Conservation (phyloP, 2,888 invertebrate genomes). For the Argyra leucocephala region DNA sequence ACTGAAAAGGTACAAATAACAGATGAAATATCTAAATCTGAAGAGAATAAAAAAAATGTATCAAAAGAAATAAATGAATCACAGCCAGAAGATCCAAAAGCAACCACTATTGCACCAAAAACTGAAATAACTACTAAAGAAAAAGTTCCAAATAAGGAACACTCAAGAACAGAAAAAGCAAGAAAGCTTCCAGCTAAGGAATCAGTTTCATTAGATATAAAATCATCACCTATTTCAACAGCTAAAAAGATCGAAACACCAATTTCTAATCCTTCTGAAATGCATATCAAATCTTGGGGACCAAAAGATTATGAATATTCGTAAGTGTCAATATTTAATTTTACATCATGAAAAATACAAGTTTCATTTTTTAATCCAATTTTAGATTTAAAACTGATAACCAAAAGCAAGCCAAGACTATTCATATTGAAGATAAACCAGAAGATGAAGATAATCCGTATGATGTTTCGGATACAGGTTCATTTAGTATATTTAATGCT, state of each 20-base stretch:
- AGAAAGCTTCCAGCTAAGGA: background rate
- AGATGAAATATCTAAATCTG: background rate
- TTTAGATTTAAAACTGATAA: background rate
- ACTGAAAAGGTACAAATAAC: background rate
- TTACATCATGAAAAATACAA: background rate
- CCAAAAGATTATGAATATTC: background rate
- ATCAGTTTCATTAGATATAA: background rate
- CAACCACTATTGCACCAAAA: no score
- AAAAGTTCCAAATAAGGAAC: background rate
- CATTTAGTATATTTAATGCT: background rate
- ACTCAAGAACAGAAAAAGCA: background rate
- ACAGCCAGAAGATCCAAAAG: no score
- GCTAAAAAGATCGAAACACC: background rate
- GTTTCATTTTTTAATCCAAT: background rate
- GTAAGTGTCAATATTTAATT: background rate
- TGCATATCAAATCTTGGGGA: background rate
- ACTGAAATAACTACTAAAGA: no score
- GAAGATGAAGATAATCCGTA: background rate
- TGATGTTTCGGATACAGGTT: background rate
- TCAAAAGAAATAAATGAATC: no score
- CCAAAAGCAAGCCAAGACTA: background rate
- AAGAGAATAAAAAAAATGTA: background rate
- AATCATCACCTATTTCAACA: background rate
- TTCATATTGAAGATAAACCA: conserved; percentile 1
- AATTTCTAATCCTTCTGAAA: background rate